Conservation (phyloP, 2,113 vertebrate genomes). For the Dascyllus trimaculatus region DNA sequence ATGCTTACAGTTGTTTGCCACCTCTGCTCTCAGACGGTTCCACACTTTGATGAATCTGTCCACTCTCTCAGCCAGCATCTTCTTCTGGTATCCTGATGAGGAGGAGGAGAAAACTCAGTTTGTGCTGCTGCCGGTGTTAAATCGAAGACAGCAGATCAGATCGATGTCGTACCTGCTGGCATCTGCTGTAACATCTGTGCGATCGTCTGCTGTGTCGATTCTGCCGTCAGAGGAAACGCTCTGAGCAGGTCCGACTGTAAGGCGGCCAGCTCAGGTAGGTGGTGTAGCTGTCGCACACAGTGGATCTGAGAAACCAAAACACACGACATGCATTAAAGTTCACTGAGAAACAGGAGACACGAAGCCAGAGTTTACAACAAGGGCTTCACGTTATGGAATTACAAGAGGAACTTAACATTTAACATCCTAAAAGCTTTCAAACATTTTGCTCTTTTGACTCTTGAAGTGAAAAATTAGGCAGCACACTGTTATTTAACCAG, state of each 20-base stretch:
- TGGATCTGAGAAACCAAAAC: slow-evolving; percentile 59
- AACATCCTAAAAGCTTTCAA: no score
- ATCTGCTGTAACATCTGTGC: slow-evolving; percentile 67
- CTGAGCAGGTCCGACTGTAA: slow-evolving; percentile 79
- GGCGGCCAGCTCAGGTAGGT: slow-evolving; percentile 78
- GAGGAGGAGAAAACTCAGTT: background rate
- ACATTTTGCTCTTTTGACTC: no score
- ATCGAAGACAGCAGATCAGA: background rate
- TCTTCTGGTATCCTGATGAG: slow-evolving; percentile 72
- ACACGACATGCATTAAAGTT: background rate
- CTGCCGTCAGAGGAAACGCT: slow-evolving; percentile 53
- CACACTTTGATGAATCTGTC: slow-evolving; percentile 76
- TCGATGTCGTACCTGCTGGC: slow-evolving; percentile 54
- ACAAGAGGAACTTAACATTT: no score
- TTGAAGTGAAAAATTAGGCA: no score
- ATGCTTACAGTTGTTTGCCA: slow-evolving; percentile 78
- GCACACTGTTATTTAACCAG: no score
- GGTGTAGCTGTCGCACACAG: slow-evolving; percentile 72
- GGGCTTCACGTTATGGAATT: no score
- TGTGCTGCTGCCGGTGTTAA: background rate
- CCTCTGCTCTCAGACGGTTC: slow-evolving; percentile 80
- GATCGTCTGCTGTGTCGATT: slow-evolving; percentile 46
- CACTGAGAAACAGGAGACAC: no score
- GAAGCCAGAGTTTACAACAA: no score
- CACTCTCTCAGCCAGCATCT: slow-evolving; percentile 67